Conservation (phyloP, 2,113 vertebrate species). For the Pelecanus crispus region DNA sequence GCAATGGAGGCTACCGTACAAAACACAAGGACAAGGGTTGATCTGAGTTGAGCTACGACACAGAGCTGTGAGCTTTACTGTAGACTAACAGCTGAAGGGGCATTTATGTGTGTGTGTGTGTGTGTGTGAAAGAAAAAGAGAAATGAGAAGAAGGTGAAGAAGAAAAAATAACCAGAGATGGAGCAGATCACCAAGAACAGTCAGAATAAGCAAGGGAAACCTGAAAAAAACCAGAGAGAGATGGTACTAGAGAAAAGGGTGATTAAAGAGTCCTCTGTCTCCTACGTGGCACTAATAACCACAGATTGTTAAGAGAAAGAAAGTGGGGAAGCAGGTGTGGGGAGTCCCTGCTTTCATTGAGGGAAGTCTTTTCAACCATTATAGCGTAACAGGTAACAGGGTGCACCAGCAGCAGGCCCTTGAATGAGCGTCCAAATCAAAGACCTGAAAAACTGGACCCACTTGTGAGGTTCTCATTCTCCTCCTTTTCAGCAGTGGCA, state of each 20-base stretch:
- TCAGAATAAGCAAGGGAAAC: neutral
- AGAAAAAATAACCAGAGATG: neutral
- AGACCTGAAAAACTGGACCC: neutral
- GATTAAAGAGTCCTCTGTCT: neutral
- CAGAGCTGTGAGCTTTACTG: neutral
- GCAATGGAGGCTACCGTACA: neutral
- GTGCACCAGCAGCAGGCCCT: neutral
- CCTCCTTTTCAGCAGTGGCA: neutral
- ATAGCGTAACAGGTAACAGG: fast-evolving
- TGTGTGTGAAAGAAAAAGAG: neutral
- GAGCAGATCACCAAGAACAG: neutral
- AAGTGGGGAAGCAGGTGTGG: neutral
- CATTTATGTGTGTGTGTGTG: neutral
- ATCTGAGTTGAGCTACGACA: neutral
- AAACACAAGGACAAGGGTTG: neutral
- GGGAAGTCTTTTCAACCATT: neutral
- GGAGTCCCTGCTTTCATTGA: neutral
- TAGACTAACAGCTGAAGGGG: neutral
- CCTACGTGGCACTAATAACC: neutral
- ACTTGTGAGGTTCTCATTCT: neutral
- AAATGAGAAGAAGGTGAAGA: neutral
- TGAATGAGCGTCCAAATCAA: neutral
- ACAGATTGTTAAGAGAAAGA: neutral
- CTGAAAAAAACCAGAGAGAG: neutral
- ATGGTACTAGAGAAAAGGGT: neutral